Evolutionary conservation across 2,797 vertebrate species (phyloP).

Genomic region (Stomatorhinus walkeri): DNA sequence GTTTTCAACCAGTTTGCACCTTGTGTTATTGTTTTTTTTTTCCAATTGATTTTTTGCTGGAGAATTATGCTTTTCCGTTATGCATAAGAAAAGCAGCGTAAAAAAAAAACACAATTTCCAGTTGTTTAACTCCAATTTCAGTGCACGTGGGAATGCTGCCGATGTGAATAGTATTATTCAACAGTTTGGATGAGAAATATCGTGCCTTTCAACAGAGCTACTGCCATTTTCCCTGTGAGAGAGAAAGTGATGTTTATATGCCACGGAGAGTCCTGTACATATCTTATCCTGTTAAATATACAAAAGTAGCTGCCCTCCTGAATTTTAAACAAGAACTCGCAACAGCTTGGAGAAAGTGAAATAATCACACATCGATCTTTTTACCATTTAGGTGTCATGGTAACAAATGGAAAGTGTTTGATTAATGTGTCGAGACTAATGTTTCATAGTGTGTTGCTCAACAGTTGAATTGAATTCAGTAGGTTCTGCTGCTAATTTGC

Average conservation of each 20-base stretch:
- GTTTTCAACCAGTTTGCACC: background rate
- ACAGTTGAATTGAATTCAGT: background rate
- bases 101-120: background rate
- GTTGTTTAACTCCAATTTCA: background rate
- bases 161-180: background rate
- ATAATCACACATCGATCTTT: background rate
- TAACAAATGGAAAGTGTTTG: background rate
- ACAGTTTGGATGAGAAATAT: background rate
- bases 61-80: background rate
- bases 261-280: background rate
- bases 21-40: background rate
- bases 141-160: background rate
- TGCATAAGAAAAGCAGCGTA: background rate
- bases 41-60: background rate
- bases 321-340: background rate
- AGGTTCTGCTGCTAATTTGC: conserved; percentile 27
- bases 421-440: background rate
- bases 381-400: background rate
- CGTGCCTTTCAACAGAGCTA: background rate
- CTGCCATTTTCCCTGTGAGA: background rate
- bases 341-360: background rate
- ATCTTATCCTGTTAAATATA: background rate
- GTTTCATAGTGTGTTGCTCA: background rate
- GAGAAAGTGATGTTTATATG: background rate
- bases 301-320: background rate